Base-by-base conservation (phyloP, 2,797 vertebrate genomes). In the Arremon brunneinucha region DNA sequence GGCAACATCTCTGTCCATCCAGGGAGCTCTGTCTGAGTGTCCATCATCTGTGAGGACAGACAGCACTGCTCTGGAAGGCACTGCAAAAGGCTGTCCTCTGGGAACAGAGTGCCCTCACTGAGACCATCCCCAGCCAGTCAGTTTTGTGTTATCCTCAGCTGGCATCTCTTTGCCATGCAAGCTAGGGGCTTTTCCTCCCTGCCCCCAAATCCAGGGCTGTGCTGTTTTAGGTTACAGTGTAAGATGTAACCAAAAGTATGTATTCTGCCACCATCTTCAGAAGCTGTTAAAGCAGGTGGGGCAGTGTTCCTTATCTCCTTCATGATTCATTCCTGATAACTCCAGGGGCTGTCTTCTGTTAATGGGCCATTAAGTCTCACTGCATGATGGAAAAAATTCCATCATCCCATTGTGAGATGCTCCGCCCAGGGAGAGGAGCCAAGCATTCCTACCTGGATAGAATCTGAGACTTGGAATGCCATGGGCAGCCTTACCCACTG, bases 381-480 rank as follows among this genome's bases (percentile, higher is more conserved):
- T 11, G 11, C 43, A 18, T 22, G 34, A 17, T 2, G 6, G 14
- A 18, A 8, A 47, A n/a, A 22, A 65, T 27, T 9, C 3, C 52
- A 56, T n/a, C 34, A 39, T 22, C 34, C 23, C 43, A 47, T 2
- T 47, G 43, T 3, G 43, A 39, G 28, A n/a, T 14, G 14, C 23
- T 39, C 23, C 0, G 0, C 34, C 20, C 14, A 39, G 43, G 23
- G 16, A 17, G 43, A 56, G 34, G 62, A 39, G 2, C 28, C n/a
- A 32, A 46, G 17, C 28, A 46, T 56, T 47, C 23, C 43, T 9
- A n/a, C 5, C 34, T 22, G 24, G 24, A 19, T 34, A 9, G 14
- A 43, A 15, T 32, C 41, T 37, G n/a, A 26, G 9, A 2, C 14
- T 35, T 44, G n/a, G 27, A 44, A 44, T 12, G 19, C 9, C 15